These are phyloP conservation scores for Ephialtes manifestator DNA, from an alignment of 2,888 invertebrate genomes.

Conservation along the genomic window DNA sequence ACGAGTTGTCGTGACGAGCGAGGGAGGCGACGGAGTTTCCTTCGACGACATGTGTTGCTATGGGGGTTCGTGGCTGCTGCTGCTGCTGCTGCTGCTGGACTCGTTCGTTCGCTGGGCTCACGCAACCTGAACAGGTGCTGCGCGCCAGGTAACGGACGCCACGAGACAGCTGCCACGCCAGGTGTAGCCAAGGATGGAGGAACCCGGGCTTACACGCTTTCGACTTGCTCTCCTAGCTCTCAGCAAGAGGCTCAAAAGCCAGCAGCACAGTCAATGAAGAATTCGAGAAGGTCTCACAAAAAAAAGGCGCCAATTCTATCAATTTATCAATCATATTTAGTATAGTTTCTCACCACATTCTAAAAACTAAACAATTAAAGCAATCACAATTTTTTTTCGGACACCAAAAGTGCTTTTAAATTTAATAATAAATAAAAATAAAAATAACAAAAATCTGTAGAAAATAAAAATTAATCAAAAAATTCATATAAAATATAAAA, in stretches of 20 bases:
- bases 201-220: constrained; percentile 62
- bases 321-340: not conserved
- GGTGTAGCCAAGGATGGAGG: constrained; percentile 77
- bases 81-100: constrained; percentile 49
- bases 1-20: constrained; percentile 65
- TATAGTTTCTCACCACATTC: no score
- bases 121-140: constrained; percentile 84
- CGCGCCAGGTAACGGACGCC: constrained; percentile 82
- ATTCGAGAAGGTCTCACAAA: not conserved
- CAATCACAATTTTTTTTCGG: no score
- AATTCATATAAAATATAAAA: no score
- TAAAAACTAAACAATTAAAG: no score
- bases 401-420: no score
- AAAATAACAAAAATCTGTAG: no score
- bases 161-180: constrained; percentile 84
- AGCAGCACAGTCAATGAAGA: constrained; percentile 4
- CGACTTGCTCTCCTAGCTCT: constrained; percentile 22
- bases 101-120: constrained; percentile 69
- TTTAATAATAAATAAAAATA: no score
- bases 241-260: not conserved
- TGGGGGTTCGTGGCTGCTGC: constrained; percentile 75
- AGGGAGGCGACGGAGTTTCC: constrained; percentile 70
- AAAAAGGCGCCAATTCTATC: not conserved
- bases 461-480: no score
- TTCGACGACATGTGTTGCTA: constrained; percentile 81